Evolutionary conservation across 1,140 invertebrate species (phyloP), one percentile per base, ranked within the genome.

Genomic region (Drosophila nigromelanica): DNA sequence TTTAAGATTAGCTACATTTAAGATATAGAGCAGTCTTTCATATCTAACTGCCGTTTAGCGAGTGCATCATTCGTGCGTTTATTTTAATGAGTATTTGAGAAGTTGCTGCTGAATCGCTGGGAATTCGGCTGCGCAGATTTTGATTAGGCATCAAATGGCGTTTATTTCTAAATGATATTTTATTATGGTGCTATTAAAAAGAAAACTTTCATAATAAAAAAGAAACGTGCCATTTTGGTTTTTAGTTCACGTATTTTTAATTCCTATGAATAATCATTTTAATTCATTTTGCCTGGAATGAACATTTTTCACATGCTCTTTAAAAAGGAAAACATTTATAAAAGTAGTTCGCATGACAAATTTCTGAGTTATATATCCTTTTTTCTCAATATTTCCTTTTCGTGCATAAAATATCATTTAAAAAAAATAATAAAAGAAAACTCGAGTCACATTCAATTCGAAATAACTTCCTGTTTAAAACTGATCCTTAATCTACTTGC

Each of bases 401-500:
- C 30, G n/a, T 11, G 18, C 24, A 14, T 42, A 11, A 30, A 27
- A 14, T 42, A 42, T 14, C 30, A 43, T 37, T 50, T 1, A 27
- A 27, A 27, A 27, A 6, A 6, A 0, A 27, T 0, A 27, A 6
- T 0, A 6, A 6, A 6, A 27, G 27, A 27, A 27, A 27, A 27
- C 24, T 27, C 2, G 1, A 2, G 24, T 51, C 43, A 12, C 11
- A 45, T 69, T 48, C 50, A 14, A 47, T 21, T 54, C 10, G 6
- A 37, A 6, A 40, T 55, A 30, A 72, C 47, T 59, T 71, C 68
- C 68, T 71, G 61, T 39, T 59, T 7, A 12, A 47, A n/a, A 61
- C n/a, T 50, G 51, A 56, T 43, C 61, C 40, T 58, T 58, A 54
- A 72, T 67, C 69, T 67, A 45, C n/a, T 40, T 56, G 61, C 61